phyloP scores from a whole-genome alignment of 2,888 invertebrate species.

The Vesta saturnalis region DNA sequence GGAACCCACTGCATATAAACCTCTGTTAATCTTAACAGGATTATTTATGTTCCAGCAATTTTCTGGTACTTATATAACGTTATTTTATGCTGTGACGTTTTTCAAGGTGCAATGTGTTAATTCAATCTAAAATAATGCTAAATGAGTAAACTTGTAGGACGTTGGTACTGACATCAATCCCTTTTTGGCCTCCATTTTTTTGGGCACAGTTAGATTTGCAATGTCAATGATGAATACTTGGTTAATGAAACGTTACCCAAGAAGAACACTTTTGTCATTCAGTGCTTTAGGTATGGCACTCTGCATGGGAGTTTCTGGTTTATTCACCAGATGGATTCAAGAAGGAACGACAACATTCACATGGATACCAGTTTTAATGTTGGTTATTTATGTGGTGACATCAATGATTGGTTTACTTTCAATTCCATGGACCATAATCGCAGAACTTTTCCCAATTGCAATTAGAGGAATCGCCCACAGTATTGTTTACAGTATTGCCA shows the following conservation, averaged over 20 bases:
- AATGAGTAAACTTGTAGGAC: slow-evolving; percentile 54
- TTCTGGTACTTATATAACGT: slow-evolving; percentile 68
- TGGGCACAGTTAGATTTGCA: slow-evolving; percentile 65
- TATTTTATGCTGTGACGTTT: slow-evolving; percentile 69
- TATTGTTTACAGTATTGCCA: slow-evolving; percentile 66
- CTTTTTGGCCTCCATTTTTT: slow-evolving; percentile 66
- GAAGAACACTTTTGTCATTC: slow-evolving; percentile 64
- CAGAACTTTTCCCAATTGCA: slow-evolving; percentile 68
- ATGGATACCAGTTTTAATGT: slow-evolving; percentile 63
- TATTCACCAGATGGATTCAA: slow-evolving; percentile 60
- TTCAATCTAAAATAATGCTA: neutral
- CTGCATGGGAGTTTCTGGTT: slow-evolving; percentile 67
- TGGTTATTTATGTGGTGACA: slow-evolving; percentile 66
- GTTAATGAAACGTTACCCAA: slow-evolving; percentile 64
- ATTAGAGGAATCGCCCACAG: slow-evolving; percentile 69
- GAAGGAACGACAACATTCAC: slow-evolving; percentile 51
- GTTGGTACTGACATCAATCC: slow-evolving; percentile 64
- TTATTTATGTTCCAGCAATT: slow-evolving; percentile 69
- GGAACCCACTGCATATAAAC: slow-evolving; percentile 69
- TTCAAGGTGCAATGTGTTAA: slow-evolving; percentile 61
- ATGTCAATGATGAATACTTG: slow-evolving; percentile 68
- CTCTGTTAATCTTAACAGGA: slow-evolving; percentile 65
- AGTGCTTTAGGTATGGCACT: slow-evolving; percentile 66
- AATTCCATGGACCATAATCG: slow-evolving; percentile 71
- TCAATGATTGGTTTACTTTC: slow-evolving; percentile 69